Base-by-base conservation (phyloP, 2,888 invertebrate genomes). In the Ormyrus nitidulus region DNA sequence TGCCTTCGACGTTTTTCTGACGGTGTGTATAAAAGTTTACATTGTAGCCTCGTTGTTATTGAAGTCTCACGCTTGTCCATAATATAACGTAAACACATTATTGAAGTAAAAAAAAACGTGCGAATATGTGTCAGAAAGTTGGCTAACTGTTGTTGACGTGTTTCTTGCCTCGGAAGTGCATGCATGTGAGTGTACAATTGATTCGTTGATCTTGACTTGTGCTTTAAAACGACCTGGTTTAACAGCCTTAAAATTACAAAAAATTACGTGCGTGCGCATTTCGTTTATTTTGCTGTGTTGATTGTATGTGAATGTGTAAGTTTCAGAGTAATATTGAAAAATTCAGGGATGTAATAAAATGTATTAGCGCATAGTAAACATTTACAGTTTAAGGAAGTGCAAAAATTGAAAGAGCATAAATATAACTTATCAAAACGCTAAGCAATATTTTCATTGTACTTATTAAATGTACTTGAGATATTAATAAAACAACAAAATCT, bases 1-100 rank as follows among this genome's bases (percentile, higher is more conserved):
- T 75, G 78, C 81, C 81, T 81, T 81, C 56, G 75, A 75, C 81
- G 71, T 75, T 78, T 69, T 59, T 66, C 68, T 48, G n/a, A 81
- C 13, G 46, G 62, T 66, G 66, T 78, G 58, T 72, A 58, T 78
- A 71, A 58, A 53, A 64, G 58, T 71, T 65, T 75, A 71, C 56
- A 34, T 53, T 53, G 54, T 80, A 77, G 72, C 53, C 74, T 77
- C 74, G 70, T 74, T 78, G 77, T 81, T 78, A 65, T 81, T 71
- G 46, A 49, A 78, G 59, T 71, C 48, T 74, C 70, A 74, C 62
- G 73, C 77, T 74, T 65, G 34, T 65, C 66, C 69, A 74, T 13
- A 69, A 65, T 72, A 62, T 61, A 48, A 61, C 56, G 49, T 62
- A 68, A 78, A 73, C 61, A 69, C 51, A 65, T 54, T 64, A 74